These are phyloP conservation scores for Melanotaenia nigrans DNA, from an alignment of 2,797 vertebrate genomes.

Conservation along the genomic window DNA sequence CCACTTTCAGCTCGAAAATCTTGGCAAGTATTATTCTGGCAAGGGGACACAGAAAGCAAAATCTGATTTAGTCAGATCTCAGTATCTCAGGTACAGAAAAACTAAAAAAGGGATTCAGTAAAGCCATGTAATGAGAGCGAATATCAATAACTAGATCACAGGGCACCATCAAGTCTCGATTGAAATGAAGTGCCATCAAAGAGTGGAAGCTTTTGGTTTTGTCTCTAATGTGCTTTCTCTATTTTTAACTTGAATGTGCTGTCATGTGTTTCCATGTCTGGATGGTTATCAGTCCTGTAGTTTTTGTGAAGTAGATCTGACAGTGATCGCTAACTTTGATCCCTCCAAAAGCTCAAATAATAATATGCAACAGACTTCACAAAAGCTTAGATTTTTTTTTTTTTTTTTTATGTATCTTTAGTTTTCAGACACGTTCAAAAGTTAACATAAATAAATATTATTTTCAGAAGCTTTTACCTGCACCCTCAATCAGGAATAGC, in stretches of 20 bases:
- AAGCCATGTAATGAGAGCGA: constrained; percentile 2
- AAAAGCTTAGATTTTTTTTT: neutral
- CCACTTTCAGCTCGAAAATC: constrained; percentile 5
- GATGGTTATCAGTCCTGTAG: constrained; percentile 1
- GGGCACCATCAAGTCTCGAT: constrained; percentile 1
- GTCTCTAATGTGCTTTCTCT: constrained; percentile 31
- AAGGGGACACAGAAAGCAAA: neutral
- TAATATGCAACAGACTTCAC: neutral
- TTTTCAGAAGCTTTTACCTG: too few species aligned
- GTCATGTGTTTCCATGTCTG: constrained; percentile 6
- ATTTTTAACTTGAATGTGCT: constrained; percentile 26
- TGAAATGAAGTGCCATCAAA: constrained; percentile 30
- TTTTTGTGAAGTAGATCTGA: constrained; percentile 2
- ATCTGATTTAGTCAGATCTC: neutral
- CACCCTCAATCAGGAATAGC: too few species aligned
- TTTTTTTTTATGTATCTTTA: too few species aligned
- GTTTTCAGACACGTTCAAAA: too few species aligned
- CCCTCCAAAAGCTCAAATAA: constrained; percentile 1
- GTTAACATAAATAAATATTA: too few species aligned
- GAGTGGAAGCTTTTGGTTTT: constrained; percentile 4
- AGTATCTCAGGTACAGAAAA: constrained; percentile 2
- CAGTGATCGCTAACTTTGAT: constrained; percentile 39
- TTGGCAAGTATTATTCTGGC: constrained; percentile 4
- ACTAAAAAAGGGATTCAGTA: constrained; percentile 8
- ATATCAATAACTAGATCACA: constrained; percentile 15